Conservation (phyloP, 2,888 invertebrate genomes). For the Agrenia bidenticulata region DNA sequence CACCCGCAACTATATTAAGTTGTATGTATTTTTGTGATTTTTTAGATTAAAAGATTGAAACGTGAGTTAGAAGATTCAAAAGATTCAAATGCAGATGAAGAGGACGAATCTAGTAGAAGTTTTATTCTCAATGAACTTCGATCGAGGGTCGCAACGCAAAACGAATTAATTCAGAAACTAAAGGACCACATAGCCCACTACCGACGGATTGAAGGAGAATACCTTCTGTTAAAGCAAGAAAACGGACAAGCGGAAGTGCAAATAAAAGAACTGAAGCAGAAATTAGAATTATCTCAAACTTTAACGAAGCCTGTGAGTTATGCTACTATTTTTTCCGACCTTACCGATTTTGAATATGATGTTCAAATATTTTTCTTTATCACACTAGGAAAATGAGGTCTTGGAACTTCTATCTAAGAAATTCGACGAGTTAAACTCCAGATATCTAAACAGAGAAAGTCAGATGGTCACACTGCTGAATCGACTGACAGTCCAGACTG, state of each 20-base stretch:
- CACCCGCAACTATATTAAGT: no score
- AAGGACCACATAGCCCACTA: slow-evolving; percentile 35
- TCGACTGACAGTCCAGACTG: slow-evolving; percentile 21
- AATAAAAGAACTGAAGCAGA: slow-evolving; percentile 32
- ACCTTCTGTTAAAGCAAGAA: slow-evolving; percentile 30
- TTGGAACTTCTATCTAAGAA: slow-evolving; percentile 39
- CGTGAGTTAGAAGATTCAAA: slow-evolving; percentile 24
- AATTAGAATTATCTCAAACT: slow-evolving; percentile 36
- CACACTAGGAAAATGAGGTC: slow-evolving; percentile 42
- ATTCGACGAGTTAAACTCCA: slow-evolving; percentile 42
- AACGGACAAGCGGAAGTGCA: slow-evolving; percentile 34
- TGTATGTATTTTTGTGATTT: slow-evolving; percentile 10
- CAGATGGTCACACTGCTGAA: slow-evolving; percentile 41
- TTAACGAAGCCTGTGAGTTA: slow-evolving; percentile 41
- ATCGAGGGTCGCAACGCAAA: slow-evolving; percentile 40
- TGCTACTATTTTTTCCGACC: neutral
- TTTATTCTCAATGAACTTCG: slow-evolving; percentile 35
- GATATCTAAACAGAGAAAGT: slow-evolving; percentile 42
- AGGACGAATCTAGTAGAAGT: slow-evolving; percentile 2
- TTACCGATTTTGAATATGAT: neutral
- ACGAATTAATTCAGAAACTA: slow-evolving; percentile 38
- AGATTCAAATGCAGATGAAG: slow-evolving; percentile 23
- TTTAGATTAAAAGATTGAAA: slow-evolving; percentile 22
- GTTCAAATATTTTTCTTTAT: neutral
- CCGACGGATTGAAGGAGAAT: slow-evolving; percentile 32